Percentiles rank a stretch among this genome's conserved stretches.
Conservation (phyloP, 2,888 invertebrate species). For the Dynastes tityus region DNA sequence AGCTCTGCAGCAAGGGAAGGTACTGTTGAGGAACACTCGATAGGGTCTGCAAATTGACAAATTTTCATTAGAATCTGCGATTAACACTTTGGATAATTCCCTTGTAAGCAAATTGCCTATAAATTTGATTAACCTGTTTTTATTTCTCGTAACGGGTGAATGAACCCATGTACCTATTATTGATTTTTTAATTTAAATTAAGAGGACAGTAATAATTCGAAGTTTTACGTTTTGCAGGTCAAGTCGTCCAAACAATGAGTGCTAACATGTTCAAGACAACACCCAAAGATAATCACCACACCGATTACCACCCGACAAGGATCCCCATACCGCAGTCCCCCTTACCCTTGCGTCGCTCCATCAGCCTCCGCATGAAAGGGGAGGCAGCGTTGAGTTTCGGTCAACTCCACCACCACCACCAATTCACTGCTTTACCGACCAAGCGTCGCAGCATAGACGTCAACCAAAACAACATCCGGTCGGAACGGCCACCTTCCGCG, state of each 20-base stretch:
- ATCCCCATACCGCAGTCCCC: conserved; percentile 58
- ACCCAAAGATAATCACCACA: conserved; percentile 47
- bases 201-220: too few species aligned
- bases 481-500: conserved; percentile 30
- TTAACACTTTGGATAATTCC: too few species aligned
- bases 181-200: too few species aligned
- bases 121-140: too few species aligned
- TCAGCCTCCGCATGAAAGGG: conserved; percentile 60
- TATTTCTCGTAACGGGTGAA: too few species aligned
- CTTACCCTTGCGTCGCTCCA: conserved; percentile 58
- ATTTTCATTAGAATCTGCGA: too few species aligned
- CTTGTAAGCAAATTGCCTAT: too few species aligned
- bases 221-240: conserved; percentile 18
- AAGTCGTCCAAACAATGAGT: conserved; percentile 56
- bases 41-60: too few species aligned
- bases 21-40: too few species aligned
- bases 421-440: conserved; percentile 19
- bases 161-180: too few species aligned
- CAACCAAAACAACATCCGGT: conserved; percentile 47
- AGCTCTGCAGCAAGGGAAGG: too few species aligned
- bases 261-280: conserved; percentile 57
- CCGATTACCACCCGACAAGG: conserved; percentile 42
- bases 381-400: conserved; percentile 42
- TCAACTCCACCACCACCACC: conserved; percentile 34
- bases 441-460: conserved; percentile 48